A percentile compares a stretch with the other conserved stretches of the same genome.
Evolutionary conservation across 2,888 invertebrate species (phyloP).

Genomic region (Coenonympha arcania): DNA sequence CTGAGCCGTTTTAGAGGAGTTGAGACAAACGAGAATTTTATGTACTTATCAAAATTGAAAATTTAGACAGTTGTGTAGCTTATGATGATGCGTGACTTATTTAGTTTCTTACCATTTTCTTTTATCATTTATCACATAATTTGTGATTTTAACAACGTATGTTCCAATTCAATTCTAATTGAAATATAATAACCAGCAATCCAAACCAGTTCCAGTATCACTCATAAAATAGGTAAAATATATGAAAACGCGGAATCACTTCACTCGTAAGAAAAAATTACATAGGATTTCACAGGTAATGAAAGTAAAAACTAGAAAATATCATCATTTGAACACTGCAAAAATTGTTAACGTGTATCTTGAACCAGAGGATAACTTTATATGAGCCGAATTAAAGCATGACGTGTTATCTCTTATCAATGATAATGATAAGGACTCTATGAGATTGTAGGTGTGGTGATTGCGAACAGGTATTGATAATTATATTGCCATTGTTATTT

Average conservation of each 20-base stretch:
- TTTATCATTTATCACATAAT: too few relatives aligned
- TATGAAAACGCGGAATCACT: not conserved
- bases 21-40: too few relatives aligned
- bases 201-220: not conserved
- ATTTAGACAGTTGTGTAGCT: too few relatives aligned
- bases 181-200: too few relatives aligned
- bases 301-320: not conserved
- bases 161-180: too few relatives aligned
- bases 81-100: too few relatives aligned
- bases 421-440: slow-evolving; percentile 40
- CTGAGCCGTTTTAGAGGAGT: too few relatives aligned
- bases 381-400: slow-evolving; percentile 53
- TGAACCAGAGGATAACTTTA: slow-evolving; percentile 44
- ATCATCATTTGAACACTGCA: slow-evolving; percentile 10
- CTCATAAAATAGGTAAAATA: not conserved
- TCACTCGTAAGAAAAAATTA: not conserved
- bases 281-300: not conserved
- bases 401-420: slow-evolving; percentile 56
- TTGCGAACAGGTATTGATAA: slow-evolving; percentile 9
- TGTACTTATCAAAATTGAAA: too few relatives aligned
- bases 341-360: slow-evolving; percentile 38
- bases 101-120: too few relatives aligned
- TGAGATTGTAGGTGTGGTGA: slow-evolving; percentile 21
- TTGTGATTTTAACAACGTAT: too few relatives aligned
- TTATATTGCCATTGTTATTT: slow-evolving; percentile 9